Base-by-base conservation (phyloP, 2,113 vertebrate genomes). In the Synodontis membranacea region DNA sequence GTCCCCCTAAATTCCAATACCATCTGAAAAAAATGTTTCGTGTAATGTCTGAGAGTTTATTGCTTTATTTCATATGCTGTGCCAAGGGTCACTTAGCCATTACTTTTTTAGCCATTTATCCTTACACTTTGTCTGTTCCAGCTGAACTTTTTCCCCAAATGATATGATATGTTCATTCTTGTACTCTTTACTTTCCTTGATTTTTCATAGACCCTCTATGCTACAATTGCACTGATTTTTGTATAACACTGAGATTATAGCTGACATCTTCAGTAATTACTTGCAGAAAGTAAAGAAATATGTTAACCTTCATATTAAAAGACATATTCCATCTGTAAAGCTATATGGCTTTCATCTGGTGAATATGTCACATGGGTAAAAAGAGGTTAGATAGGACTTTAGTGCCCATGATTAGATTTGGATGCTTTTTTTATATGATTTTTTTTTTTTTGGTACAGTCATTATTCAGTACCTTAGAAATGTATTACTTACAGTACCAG, bases 221-320 rank as follows among this genome's bases (percentile, higher is more conserved):
- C 64, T 80, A 72, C 62, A 75, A 60, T 74, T 58, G n/a, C 80
- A 39, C 17, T 82, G 28, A n/a, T 42, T 31, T 76, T 76, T 82
- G 54, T 66, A 76, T 64, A 89, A 86, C 76, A 64, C 60, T n/a
- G 14, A 64, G 66, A 84, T 60, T 86, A 75, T 88, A 88, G 74
- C 64, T 9, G 54, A 80, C 64, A 25, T 4, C 64, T 28, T 54
- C 19, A 64, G 46, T 56, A 37, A 37, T 64, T 82, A 48, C 48
- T 76, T 42, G n/a, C 14, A 72, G 48, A 74, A 48, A 64, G 52
- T 86, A 76, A 81, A 80, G 52, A 84, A 86, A 86, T 37, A 23
- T 76, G 46, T 64, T 85, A 81, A 39, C 84, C 58, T 88, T 86
- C 72, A 34, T 31, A 88, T 72, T 83, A n/a, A 46, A 1, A 75